These are phyloP conservation scores for Amazona vittata DNA, from an alignment of 2,113 vertebrate species.

Conservation along the genomic window DNA sequence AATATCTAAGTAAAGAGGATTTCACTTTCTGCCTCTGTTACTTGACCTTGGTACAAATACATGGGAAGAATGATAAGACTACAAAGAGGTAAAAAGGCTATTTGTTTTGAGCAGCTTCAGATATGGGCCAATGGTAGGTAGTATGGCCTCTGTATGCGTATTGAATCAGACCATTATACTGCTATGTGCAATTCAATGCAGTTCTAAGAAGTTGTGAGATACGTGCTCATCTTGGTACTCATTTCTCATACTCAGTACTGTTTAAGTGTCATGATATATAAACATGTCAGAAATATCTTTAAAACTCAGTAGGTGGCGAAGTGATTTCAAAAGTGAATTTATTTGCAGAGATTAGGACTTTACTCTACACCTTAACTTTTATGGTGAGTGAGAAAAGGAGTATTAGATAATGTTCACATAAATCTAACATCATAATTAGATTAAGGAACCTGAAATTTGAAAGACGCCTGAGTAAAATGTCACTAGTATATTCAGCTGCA, in stretches of 20 bases:
- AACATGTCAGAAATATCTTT: not conserved
- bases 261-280: not conserved
- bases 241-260: not conserved
- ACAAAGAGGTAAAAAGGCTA: not conserved
- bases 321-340: not conserved
- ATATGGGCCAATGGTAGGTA: not conserved
- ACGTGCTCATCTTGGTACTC: not conserved
- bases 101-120: not conserved
- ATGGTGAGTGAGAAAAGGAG: not conserved
- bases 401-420: not conserved
- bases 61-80: not conserved
- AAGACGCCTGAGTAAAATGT: not conserved
- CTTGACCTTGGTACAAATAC: rapidly evolving
- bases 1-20: not conserved
- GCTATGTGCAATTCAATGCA: not conserved
- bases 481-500: not conserved
- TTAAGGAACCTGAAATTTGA: not conserved
- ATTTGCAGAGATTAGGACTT: not conserved
- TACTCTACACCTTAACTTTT: not conserved
- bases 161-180: not conserved
- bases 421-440: not conserved
- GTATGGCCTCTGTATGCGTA: rapidly evolving
- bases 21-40: not conserved
- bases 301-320: not conserved
- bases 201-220: not conserved